Conservation (phyloP, 35 echinoderm and acorn worm species). For the Apostichopus californicus region DNA sequence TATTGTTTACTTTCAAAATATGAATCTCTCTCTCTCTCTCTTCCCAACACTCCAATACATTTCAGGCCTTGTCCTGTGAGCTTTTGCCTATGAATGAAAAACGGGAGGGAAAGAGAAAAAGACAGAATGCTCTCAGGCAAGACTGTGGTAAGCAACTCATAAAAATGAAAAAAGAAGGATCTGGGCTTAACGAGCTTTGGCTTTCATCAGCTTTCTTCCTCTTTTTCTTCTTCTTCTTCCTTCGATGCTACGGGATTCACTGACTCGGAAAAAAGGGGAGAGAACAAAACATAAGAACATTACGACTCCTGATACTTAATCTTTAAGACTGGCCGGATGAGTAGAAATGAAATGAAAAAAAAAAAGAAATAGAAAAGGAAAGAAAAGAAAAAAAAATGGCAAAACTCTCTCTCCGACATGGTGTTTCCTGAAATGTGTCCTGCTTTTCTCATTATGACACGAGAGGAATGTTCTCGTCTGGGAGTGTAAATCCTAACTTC, state of each 20-base stretch:
- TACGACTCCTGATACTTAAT: slow-evolving; percentile 12
- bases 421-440: background rate
- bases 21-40: slow-evolving; percentile 13
- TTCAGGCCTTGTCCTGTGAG: slow-evolving; percentile 38
- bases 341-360: background rate
- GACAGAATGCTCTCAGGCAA: slow-evolving; percentile 35
- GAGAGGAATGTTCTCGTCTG: background rate
- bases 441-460: background rate
- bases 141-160: background rate
- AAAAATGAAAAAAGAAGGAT: slow-evolving; percentile 11
- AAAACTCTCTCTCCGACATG: background rate
- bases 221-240: too few relatives aligned
- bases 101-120: background rate
- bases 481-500: background rate
- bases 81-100: background rate
- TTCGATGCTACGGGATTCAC: background rate
- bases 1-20: slow-evolving; percentile 52
- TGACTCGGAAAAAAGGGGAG: background rate
- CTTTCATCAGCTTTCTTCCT: slow-evolving; percentile 8
- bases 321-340: background rate
- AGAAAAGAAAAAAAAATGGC: background rate
- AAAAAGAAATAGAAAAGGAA: background rate
- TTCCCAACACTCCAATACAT: slow-evolving; percentile 27
- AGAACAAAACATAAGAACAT: slow-evolving; percentile 9
- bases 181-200: slow-evolving; percentile 46